Conservation (phyloP, 2,113 vertebrate species). For the Pyrgilauda ruficollis region DNA sequence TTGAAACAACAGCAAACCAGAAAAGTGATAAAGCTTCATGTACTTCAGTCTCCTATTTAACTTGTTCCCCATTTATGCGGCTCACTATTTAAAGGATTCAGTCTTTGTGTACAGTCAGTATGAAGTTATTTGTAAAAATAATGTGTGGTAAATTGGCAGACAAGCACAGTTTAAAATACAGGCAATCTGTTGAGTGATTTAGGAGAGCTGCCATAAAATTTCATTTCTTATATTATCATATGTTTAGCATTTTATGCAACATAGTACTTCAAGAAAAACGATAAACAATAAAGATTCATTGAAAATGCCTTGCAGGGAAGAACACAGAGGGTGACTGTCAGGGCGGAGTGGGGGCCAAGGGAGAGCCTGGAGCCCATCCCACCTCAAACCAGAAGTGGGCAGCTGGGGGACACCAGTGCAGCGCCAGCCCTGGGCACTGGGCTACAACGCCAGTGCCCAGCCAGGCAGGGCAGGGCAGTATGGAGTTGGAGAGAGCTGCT, state of each 20-base stretch:
- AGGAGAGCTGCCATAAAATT: constrained; percentile 56
- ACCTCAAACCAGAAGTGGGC: background rate
- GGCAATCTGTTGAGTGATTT: constrained; percentile 60
- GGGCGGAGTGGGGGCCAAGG: fast-evolving
- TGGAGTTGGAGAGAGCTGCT: background rate
- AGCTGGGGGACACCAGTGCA: background rate
- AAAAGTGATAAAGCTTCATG: background rate
- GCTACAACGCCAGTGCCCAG: fast-evolving
- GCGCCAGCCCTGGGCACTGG: fast-evolving
- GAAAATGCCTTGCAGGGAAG: background rate
- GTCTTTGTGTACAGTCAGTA: constrained; percentile 60
- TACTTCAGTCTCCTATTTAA: background rate
- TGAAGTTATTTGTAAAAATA: constrained; percentile 66
- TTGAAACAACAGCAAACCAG: background rate
- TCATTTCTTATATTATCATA: constrained; percentile 42
- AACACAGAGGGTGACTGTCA: background rate
- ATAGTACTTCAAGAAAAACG: constrained; percentile 1
- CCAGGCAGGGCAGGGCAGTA: background rate
- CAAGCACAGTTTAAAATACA: constrained; percentile 58
- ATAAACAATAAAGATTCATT: background rate
- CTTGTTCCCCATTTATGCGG: background rate
- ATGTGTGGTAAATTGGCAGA: constrained; percentile 63
- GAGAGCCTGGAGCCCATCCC: fast-evolving
- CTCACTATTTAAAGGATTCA: constrained; percentile 33
- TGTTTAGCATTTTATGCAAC: constrained; percentile 39